These are phyloP conservation scores for Acanthornis magna DNA, from an alignment of 2,797 vertebrate genomes.

Conservation along the genomic window DNA sequence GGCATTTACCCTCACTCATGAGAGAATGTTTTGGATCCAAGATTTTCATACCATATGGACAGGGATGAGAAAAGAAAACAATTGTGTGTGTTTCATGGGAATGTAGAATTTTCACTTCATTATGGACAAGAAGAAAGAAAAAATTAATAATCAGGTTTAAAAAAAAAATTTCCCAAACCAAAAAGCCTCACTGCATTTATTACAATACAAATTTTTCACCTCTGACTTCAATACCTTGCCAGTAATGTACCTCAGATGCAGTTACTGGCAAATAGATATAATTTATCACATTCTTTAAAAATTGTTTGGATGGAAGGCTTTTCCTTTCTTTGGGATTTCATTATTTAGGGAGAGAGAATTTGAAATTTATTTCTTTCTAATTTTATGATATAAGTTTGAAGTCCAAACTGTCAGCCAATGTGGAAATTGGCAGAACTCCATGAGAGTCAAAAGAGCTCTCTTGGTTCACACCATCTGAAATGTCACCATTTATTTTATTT, in stretches of 20 bases:
- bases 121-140: background rate
- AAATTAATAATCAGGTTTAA: conserved; percentile 1
- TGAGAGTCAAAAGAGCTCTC: background rate
- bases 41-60: background rate
- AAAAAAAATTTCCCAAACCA: background rate
- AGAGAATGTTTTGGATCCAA: conserved; percentile 24
- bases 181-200: background rate
- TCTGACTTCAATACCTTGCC: background rate
- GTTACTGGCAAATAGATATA: conserved; percentile 5
- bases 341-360: conserved; percentile 24
- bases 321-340: conserved; percentile 26
- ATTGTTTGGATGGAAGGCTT: conserved; percentile 25
- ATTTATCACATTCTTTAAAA: background rate
- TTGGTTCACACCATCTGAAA: conserved; percentile 17
- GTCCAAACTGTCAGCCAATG: background rate
- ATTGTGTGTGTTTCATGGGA: background rate
- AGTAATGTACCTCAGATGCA: background rate
- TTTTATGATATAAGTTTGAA: conserved; percentile 24
- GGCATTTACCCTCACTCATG: conserved; percentile 12
- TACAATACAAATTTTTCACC: background rate
- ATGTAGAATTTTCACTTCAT: conserved; percentile 9
- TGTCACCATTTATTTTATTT: conserved; percentile 27
- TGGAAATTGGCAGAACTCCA: conserved; percentile 29
- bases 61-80: conserved; percentile 6
- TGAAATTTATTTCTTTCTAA: conserved; percentile 47